Conservation (phyloP, 2,797 vertebrate genomes). For the Acrossocheilus fasciatus region DNA sequence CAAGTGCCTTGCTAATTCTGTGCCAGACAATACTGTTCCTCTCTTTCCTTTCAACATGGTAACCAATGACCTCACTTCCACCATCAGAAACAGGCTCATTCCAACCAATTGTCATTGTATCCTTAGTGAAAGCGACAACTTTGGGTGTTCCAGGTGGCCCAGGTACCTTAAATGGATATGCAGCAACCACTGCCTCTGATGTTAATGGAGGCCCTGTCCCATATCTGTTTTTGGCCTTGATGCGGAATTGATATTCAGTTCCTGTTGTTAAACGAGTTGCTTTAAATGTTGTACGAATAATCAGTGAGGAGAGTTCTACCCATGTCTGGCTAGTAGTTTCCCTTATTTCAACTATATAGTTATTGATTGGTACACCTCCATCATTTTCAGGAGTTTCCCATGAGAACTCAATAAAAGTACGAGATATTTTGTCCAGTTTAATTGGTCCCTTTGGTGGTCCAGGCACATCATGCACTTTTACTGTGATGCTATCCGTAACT, state of each 20-base stretch:
- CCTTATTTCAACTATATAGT: constrained; percentile 93
- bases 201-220: constrained; percentile 90
- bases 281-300: constrained; percentile 96
- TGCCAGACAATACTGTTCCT: constrained; percentile 94
- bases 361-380: constrained; percentile 96
- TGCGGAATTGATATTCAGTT: constrained; percentile 94
- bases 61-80: constrained; percentile 95
- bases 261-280: constrained; percentile 90
- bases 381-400: constrained; percentile 97
- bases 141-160: constrained; percentile 96
- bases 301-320: constrained; percentile 88
- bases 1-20: constrained; percentile 88
- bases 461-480: constrained; percentile 96
- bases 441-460: constrained; percentile 96
- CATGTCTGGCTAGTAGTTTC: constrained; percentile 93
- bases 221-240: constrained; percentile 98
- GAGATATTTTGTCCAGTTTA: constrained; percentile 93
- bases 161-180: constrained; percentile 96
- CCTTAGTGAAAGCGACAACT: constrained; percentile 91
- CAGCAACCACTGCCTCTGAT: constrained; percentile 90
- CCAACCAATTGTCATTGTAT: constrained; percentile 96
- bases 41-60: constrained; percentile 97
- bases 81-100: constrained; percentile 95
- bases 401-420: constrained; percentile 88
- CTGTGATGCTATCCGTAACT: constrained; percentile 88